Evolutionary conservation across 1,140 invertebrate species (phyloP).

Genomic region (Cotesia glomerata): DNA sequence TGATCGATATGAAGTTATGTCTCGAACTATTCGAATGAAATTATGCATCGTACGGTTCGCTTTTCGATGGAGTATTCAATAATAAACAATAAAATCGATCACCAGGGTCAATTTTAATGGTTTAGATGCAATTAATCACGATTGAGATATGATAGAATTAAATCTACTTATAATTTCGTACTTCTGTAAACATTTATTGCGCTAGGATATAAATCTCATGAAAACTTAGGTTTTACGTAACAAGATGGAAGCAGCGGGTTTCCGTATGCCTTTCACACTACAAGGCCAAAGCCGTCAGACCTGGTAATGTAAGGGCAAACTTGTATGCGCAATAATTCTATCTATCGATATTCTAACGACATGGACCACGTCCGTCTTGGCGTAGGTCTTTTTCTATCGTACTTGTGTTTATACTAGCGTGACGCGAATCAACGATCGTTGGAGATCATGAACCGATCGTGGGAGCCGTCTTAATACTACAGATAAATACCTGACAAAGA

Average conservation of each 20-base stretch:
- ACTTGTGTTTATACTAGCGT: background rate
- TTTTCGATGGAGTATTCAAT: too few species aligned
- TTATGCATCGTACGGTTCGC: too few species aligned
- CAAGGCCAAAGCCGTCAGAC: slow-evolving; percentile 51
- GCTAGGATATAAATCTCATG: slow-evolving; percentile 42
- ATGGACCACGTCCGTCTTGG: slow-evolving; percentile 27
- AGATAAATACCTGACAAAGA: slow-evolving; percentile 42
- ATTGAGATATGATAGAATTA: too few species aligned
- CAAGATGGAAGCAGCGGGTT: slow-evolving; percentile 53
- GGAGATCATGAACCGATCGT: slow-evolving; percentile 54
- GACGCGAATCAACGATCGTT: background rate
- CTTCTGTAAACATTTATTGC: background rate
- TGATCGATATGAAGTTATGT: too few species aligned
- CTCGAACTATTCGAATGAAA: too few species aligned
- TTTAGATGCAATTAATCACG: too few species aligned
- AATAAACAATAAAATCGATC: too few species aligned
- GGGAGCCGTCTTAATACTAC: slow-evolving; percentile 45
- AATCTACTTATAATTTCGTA: background rate
- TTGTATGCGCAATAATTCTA: slow-evolving; percentile 34
- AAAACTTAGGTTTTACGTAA: slow-evolving; percentile 53
- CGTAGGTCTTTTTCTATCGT: background rate
- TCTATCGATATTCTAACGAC: slow-evolving; percentile 34
- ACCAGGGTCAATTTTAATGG: too few species aligned
- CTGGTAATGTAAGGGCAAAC: slow-evolving; percentile 43
- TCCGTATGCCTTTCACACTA: slow-evolving; percentile 55